Evolutionary conservation across 2,797 vertebrate species (phyloP).

Genomic region (Cyclura pinguis): DNA sequence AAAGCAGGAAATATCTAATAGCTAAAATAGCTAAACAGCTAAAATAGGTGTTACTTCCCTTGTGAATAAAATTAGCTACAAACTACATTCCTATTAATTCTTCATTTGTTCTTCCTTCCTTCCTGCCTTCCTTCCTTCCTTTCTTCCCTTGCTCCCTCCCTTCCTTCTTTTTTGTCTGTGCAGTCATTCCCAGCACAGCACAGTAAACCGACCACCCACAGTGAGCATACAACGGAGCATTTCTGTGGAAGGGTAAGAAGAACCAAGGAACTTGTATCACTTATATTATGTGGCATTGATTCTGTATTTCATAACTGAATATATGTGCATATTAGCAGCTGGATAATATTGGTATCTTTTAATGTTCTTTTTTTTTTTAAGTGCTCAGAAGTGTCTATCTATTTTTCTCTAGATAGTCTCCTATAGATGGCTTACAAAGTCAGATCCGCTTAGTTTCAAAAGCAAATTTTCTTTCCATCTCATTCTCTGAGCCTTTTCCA

Average conservation of each 20-base stretch:
- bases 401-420: not conserved
- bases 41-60: too few relatives aligned
- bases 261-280: not conserved
- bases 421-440: not conserved
- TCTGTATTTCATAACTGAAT: not conserved
- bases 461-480: not conserved
- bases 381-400: not conserved
- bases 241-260: slow-evolving; percentile 84
- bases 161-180: slow-evolving; percentile 56
- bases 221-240: slow-evolving; percentile 83
- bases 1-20: too few relatives aligned
- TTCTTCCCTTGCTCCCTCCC: slow-evolving; percentile 46
- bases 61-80: too few relatives aligned
- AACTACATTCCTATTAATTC: not conserved
- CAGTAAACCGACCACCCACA: slow-evolving; percentile 80
- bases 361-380: not conserved
- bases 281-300: not conserved
- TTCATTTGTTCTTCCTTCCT: slow-evolving; percentile 54
- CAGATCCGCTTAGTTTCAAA: not conserved
- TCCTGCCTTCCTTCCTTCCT: not conserved
- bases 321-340: too few relatives aligned
- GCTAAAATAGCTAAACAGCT: too few relatives aligned
- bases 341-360: not conserved
- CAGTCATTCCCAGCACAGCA: slow-evolving; percentile 85
- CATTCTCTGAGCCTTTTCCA: too few relatives aligned